Conservation (phyloP, 2,113 vertebrate species). For the Apistogramma diplotaenia region DNA sequence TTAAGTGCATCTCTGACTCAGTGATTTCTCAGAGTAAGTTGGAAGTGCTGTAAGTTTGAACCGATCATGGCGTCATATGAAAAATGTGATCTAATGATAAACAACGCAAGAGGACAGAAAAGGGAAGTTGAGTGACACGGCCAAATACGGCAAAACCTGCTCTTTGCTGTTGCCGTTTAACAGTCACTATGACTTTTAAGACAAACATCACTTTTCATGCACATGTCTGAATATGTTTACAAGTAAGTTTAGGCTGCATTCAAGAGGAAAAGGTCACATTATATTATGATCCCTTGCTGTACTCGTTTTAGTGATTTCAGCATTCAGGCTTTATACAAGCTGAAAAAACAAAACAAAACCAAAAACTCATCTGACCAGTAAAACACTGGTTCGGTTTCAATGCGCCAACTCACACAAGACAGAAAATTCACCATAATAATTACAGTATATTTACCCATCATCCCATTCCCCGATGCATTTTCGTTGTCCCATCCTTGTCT, state of each 20-base stretch:
- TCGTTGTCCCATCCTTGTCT: conserved; percentile 77
- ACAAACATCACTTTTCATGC: neutral
- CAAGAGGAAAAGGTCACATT: neutral
- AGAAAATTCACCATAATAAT: conserved; percentile 60
- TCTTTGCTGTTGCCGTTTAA: neutral
- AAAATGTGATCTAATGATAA: neutral
- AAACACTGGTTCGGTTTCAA: conserved; percentile 14
- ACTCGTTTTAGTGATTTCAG: neutral
- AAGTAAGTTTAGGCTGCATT: neutral
- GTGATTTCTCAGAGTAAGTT: neutral
- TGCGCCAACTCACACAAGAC: conserved; percentile 22
- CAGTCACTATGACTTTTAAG: neutral
- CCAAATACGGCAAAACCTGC: neutral
- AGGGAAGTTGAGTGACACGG: neutral
- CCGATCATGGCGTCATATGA: neutral
- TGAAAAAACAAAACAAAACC: neutral
- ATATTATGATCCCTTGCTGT: neutral
- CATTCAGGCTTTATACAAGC: conserved; percentile 1
- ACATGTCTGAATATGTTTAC: neutral
- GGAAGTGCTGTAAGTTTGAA: neutral
- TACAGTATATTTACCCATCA: conserved; percentile 69
- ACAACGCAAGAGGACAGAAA: neutral
- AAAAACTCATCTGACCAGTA: neutral
- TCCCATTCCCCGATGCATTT: conserved; percentile 70
- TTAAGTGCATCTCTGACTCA: conserved; percentile 1